A percentile compares a stretch with the other conserved stretches of the same genome.
phyloP scores from a whole-genome alignment of 2,888 invertebrate species.

The Ochlodes sylvanus region DNA sequence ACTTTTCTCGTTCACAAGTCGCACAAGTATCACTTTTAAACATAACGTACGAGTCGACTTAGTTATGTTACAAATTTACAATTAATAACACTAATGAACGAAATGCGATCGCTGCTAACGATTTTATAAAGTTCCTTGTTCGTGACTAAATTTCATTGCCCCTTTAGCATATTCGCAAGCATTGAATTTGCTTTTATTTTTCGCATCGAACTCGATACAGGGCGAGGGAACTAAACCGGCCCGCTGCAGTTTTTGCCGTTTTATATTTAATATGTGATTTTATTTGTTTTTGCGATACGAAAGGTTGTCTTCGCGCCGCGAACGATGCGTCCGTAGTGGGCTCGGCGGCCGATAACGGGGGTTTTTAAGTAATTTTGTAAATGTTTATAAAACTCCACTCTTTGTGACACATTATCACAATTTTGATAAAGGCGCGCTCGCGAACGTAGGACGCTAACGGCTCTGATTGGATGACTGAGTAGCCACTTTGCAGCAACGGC shows the following conservation, averaged over 20 bases:
- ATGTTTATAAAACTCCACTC: conserved; percentile 58
- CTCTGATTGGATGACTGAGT: conserved; percentile 73
- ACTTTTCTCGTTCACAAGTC: conserved; percentile 44
- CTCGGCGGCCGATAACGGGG: conserved; percentile 51
- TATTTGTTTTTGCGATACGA: conserved; percentile 56
- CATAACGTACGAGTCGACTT: conserved; percentile 23
- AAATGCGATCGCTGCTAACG: conserved; percentile 14
- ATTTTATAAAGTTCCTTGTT: conserved; percentile 18
- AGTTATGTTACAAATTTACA: conserved; percentile 23
- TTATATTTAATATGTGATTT: conserved; percentile 59
- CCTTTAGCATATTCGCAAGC: conserved; percentile 45
- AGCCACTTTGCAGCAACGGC: conserved; percentile 48
- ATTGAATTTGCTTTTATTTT: conserved; percentile 53
- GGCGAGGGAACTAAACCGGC: conserved; percentile 65
- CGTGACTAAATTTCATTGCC: conserved; percentile 47
- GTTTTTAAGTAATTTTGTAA: conserved; percentile 69
- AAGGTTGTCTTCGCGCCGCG: conserved; percentile 61
- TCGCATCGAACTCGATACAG: conserved; percentile 56
- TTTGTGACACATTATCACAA: conserved; percentile 61
- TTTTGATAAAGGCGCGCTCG: conserved; percentile 76
- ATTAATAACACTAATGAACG: conserved; percentile 21
- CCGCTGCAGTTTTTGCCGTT: conserved; percentile 60
- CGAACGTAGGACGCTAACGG: conserved; percentile 69
- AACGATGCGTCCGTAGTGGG: conserved; percentile 62
- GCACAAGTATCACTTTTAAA: conserved; percentile 49